Evolutionary conservation across 2,888 invertebrate genomes (phyloP).

Genomic region (Neoscelio sp.): DNA sequence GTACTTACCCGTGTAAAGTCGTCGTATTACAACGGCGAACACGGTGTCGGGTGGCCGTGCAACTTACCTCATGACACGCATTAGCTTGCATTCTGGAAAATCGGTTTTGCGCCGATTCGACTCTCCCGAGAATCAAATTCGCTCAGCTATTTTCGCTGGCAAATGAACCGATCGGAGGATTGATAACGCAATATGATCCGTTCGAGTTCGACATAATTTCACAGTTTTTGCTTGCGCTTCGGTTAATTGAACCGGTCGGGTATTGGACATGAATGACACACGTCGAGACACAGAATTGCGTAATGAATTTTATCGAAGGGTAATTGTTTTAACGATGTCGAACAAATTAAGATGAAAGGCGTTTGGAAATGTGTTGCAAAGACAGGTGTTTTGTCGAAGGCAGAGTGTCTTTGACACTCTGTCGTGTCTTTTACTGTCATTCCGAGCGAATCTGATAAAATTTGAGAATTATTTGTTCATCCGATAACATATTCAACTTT

Average conservation of each 20-base stretch:
- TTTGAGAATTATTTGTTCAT: too few species aligned
- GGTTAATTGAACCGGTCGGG: background rate
- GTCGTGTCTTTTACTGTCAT: too few species aligned
- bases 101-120: conserved; percentile 62
- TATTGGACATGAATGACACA: background rate
- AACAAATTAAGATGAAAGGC: too few species aligned
- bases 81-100: conserved; percentile 78
- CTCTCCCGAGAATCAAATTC: conserved; percentile 40
- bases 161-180: conserved; percentile 46
- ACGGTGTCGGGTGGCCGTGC: conserved; percentile 70
- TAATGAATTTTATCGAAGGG: conserved; percentile 16
- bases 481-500: too few species aligned
- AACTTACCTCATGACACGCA: conserved; percentile 72
- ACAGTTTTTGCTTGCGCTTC: conserved; percentile 31
- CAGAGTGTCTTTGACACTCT: too few species aligned
- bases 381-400: too few species aligned
- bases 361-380: too few species aligned
- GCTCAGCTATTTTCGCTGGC: conserved; percentile 45
- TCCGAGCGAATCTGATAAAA: too few species aligned
- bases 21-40: conserved; percentile 69
- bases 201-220: conserved; percentile 27
- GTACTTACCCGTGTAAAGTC: conserved; percentile 64
- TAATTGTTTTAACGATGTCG: conserved; percentile 19
- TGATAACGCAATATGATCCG: conserved; percentile 31
- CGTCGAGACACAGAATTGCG: conserved; percentile 11